Percentiles rank a stretch among this genome's conserved stretches.
phyloP scores from a whole-genome alignment of 2,113 vertebrate genomes.

The Ivindomyrus marchei region DNA sequence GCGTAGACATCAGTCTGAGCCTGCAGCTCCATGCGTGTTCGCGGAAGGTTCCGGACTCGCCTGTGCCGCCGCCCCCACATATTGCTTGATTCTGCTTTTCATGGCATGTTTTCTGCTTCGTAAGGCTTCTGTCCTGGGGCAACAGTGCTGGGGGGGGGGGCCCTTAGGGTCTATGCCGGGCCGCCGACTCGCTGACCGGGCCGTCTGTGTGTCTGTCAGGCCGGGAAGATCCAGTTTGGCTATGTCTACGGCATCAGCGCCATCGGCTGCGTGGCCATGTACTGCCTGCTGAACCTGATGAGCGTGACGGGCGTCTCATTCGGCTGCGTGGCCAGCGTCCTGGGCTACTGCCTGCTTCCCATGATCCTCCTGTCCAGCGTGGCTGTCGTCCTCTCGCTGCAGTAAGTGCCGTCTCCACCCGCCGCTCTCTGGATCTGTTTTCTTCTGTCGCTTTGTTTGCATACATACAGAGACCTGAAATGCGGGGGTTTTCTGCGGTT shows the following conservation, averaged over 20 bases:
- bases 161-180: neutral
- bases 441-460: neutral
- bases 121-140: neutral
- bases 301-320: constrained; percentile 61
- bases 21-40: neutral
- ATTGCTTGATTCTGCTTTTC: neutral
- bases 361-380: constrained; percentile 72
- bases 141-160: neutral
- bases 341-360: constrained; percentile 80
- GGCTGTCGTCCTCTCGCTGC: constrained; percentile 68
- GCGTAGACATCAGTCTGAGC: neutral
- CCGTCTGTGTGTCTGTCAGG: constrained; percentile 47
- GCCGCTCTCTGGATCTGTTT: neutral
- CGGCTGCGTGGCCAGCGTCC: constrained; percentile 77
- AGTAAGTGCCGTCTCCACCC: constrained; percentile 59
- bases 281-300: constrained; percentile 75
- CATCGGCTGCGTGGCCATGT: constrained; percentile 68
- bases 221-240: constrained; percentile 80
- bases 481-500: neutral
- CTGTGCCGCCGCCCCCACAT: neutral
- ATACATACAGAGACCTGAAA: neutral
- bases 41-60: neutral
- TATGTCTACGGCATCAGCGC: constrained; percentile 77
- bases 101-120: neutral
- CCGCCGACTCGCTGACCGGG: neutral